Conservation (phyloP, 2,797 vertebrate species). For the Denticeps clupeoides region DNA sequence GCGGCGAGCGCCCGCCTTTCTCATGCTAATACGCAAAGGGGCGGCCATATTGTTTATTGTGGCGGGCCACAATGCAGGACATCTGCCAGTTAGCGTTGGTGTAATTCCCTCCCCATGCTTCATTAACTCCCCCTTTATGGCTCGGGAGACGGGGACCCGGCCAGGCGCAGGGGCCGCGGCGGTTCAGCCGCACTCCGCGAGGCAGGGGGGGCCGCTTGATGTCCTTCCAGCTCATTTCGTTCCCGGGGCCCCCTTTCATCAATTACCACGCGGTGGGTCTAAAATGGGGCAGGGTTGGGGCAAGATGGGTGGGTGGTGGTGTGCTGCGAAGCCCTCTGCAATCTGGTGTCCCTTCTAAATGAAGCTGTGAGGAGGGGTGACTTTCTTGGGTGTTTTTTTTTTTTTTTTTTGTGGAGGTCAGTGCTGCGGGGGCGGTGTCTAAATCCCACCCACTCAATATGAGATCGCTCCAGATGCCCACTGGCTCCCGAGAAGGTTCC, state of each 20-base stretch:
- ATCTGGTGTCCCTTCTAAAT: slow-evolving; percentile 43
- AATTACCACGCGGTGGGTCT: slow-evolving; percentile 72
- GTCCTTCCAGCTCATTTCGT: slow-evolving; percentile 90
- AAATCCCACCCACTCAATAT: too few species aligned
- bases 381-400: neutral
- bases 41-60: slow-evolving; percentile 72
- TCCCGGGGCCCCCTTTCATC: slow-evolving; percentile 69
- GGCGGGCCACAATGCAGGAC: slow-evolving; percentile 64
- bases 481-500: too few species aligned
- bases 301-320: slow-evolving; percentile 43
- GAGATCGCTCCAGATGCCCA: too few species aligned
- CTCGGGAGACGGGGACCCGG: slow-evolving; percentile 63
- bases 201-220: slow-evolving; percentile 69
- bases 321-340: slow-evolving; percentile 25
- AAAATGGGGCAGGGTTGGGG: slow-evolving; percentile 41
- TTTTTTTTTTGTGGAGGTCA: slow-evolving; percentile 22
- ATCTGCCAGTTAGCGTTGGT: slow-evolving; percentile 71
- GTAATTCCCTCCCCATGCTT: slow-evolving; percentile 80
- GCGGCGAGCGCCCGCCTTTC: slow-evolving; percentile 47
- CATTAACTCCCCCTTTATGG: slow-evolving; percentile 75
- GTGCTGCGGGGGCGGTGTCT: slow-evolving; percentile 25
- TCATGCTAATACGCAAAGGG: slow-evolving; percentile 63
- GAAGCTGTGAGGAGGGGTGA: slow-evolving; percentile 27
- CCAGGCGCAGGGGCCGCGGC: slow-evolving; percentile 25
- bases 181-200: slow-evolving; percentile 42